Evolutionary conservation across 2,888 invertebrate genomes (phyloP).

Genomic region (Cheiracanthium punctorium): DNA sequence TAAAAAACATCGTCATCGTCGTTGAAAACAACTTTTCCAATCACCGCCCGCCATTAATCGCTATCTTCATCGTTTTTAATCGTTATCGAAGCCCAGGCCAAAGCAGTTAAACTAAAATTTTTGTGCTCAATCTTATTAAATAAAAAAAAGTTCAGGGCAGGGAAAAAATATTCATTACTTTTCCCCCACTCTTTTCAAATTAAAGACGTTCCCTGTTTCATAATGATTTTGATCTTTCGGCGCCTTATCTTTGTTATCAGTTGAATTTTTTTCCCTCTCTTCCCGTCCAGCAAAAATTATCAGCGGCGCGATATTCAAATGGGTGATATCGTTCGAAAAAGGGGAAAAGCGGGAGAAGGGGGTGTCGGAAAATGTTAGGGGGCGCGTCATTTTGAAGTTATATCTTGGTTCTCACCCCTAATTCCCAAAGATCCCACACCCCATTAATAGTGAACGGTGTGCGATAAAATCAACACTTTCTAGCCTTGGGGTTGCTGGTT

Average conservation of each 20-base stretch:
- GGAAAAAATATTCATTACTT: constrained; percentile 44
- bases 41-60: constrained; percentile 65
- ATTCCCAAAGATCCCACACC: constrained; percentile 67
- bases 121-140: constrained; percentile 66
- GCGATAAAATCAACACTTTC: constrained; percentile 68
- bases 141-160: constrained; percentile 41
- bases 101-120: constrained; percentile 69
- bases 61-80: constrained; percentile 68
- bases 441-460: constrained; percentile 65
- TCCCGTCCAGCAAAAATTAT: constrained; percentile 45
- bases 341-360: constrained; percentile 11
- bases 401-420: constrained; percentile 62
- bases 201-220: constrained; percentile 55
- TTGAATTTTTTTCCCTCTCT: constrained; percentile 30
- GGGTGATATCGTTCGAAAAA: constrained; percentile 62
- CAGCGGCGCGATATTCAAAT: constrained; percentile 60
- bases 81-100: constrained; percentile 68
- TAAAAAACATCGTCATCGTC: constrained; percentile 51
- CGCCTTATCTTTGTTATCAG: constrained; percentile 60
- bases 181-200: constrained; percentile 44
- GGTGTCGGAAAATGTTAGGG: constrained; percentile 55
- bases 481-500: constrained; percentile 39
- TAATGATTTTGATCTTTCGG: constrained; percentile 60
- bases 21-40: constrained; percentile 67
- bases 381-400: constrained; percentile 57